A percentile compares a stretch with the other conserved stretches of the same genome.
Conservation (phyloP, 1,140 invertebrate genomes). For the Teleopsis dalmanni region DNA sequence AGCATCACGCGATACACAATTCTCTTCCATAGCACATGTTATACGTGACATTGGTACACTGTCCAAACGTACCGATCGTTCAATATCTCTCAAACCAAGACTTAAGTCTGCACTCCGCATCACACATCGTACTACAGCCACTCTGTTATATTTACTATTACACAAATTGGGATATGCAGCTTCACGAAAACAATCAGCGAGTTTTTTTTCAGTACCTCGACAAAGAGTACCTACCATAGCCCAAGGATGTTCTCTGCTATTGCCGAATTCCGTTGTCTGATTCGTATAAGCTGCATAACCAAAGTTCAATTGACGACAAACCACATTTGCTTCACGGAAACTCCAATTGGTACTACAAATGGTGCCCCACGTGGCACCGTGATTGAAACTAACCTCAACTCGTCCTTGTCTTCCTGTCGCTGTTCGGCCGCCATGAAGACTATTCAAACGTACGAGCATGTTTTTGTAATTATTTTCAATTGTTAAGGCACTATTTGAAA, state of each 20-base stretch:
- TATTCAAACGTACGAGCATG: slow-evolving; percentile 27
- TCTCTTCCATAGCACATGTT: slow-evolving; percentile 94
- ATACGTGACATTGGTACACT: slow-evolving; percentile 73
- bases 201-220: slow-evolving; percentile 59
- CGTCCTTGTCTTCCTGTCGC: slow-evolving; percentile 21
- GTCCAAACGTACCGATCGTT: slow-evolving; percentile 77
- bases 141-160: slow-evolving; percentile 50
- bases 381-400: slow-evolving; percentile 54
- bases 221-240: slow-evolving; percentile 67
- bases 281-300: slow-evolving; percentile 68
- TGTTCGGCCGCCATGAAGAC: neutral
- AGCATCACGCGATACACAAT: slow-evolving; percentile 77
- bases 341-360: slow-evolving; percentile 85
- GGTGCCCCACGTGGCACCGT: slow-evolving; percentile 60
- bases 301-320: slow-evolving; percentile 67
- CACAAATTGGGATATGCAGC: slow-evolving; percentile 41
- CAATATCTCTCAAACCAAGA: slow-evolving; percentile 69
- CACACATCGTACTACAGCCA: slow-evolving; percentile 68
- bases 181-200: slow-evolving; percentile 62
- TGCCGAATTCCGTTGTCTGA: slow-evolving; percentile 64
- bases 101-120: slow-evolving; percentile 72
- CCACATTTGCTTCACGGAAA: slow-evolving; percentile 70
- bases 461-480: slow-evolving; percentile 26
- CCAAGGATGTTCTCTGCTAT: slow-evolving; percentile 48
- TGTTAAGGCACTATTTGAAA: too few species aligned